Percentiles rank a stretch among this genome's conserved stretches.
Evolutionary conservation across 2,797 vertebrate genomes (phyloP).

Genomic region (Cynodonichthys magdalenae): DNA sequence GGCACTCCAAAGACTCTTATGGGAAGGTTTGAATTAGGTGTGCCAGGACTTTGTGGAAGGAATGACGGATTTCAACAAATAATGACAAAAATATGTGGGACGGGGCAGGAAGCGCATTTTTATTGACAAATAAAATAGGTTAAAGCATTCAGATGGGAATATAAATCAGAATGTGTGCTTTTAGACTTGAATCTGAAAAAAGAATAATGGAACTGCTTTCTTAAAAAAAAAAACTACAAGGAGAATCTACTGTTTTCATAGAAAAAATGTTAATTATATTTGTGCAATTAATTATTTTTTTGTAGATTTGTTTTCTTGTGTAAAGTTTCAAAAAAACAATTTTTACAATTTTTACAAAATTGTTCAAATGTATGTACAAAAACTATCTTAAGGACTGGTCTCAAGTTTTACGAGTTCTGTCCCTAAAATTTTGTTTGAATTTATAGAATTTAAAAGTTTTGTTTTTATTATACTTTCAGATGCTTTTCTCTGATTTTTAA

Average conservation of each 20-base stretch:
- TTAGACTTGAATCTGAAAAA: neutral
- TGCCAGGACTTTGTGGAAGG: conserved; percentile 49
- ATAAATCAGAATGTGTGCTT: conserved; percentile 24
- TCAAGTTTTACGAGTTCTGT: too few species aligned
- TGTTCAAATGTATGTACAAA: too few species aligned
- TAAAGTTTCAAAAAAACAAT: neutral
- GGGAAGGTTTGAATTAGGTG: conserved; percentile 57
- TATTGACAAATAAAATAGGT: conserved; percentile 45
- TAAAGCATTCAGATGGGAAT: conserved; percentile 23
- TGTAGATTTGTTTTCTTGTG: neutral
- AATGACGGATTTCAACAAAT: conserved; percentile 36
- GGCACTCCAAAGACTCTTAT: conserved; percentile 64
- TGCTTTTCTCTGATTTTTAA: too few species aligned
- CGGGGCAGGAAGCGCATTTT: conserved; percentile 23
- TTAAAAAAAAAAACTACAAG: too few species aligned
- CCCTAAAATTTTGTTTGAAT: neutral
- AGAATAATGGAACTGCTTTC: neutral
- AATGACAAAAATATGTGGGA: conserved; percentile 40
- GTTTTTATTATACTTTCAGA: too few species aligned
- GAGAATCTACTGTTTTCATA: neutral
- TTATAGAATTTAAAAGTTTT: neutral
- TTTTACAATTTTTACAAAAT: too few species aligned
- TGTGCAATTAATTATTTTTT: neutral
- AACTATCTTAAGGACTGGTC: too few species aligned
- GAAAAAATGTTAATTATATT: neutral